A percentile compares a stretch with the other conserved stretches of the same genome.
Evolutionary conservation across 2,113 vertebrate species (phyloP).

Genomic region (Kryptolebias marmoratus): DNA sequence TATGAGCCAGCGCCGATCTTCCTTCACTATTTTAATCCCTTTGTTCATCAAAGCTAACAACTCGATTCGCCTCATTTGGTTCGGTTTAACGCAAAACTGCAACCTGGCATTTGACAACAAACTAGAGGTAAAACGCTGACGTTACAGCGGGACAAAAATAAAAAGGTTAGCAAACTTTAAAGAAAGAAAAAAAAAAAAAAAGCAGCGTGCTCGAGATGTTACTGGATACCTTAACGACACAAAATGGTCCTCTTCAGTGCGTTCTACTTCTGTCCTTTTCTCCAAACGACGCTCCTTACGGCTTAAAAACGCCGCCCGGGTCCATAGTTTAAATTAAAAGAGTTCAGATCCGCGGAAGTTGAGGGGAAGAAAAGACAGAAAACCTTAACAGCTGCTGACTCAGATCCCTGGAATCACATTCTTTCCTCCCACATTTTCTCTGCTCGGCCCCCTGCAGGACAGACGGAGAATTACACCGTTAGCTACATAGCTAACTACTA

Average conservation of each 20-base stretch:
- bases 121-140: neutral
- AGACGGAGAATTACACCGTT: constrained; percentile 19
- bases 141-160: neutral
- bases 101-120: neutral
- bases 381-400: constrained; percentile 47
- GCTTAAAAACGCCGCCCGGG: neutral
- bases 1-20: constrained; percentile 33
- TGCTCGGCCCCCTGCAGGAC: constrained; percentile 61
- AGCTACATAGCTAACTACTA: neutral
- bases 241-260: constrained; percentile 5
- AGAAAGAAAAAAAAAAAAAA: neutral
- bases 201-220: constrained; percentile 28
- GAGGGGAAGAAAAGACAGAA: constrained; percentile 4
- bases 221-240: constrained; percentile 39
- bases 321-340: neutral
- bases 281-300: neutral
- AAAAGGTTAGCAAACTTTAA: neutral
- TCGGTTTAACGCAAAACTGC: neutral
- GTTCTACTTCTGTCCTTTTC: neutral
- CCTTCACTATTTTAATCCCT: constrained; percentile 59
- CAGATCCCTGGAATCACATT: constrained; percentile 40
- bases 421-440: constrained; percentile 45
- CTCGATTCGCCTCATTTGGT: neutral
- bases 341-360: constrained; percentile 57
- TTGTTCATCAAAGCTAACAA: constrained; percentile 50